phyloP scores from a whole-genome alignment of 2,113 vertebrate species.

The Heliornis fulica region DNA sequence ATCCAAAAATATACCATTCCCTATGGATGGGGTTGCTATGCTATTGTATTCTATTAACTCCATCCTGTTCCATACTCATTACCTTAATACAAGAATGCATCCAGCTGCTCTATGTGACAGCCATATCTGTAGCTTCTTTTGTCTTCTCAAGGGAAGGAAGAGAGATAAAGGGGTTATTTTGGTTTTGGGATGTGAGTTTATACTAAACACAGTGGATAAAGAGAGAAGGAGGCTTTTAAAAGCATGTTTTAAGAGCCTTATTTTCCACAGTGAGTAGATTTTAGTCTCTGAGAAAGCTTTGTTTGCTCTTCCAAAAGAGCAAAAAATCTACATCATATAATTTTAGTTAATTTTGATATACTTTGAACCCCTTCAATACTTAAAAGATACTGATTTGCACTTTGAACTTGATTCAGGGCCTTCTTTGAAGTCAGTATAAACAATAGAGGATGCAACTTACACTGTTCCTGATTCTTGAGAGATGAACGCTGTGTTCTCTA shows the following conservation, averaged over 20 bases:
- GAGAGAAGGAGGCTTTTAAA: not conserved
- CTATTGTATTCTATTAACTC: not conserved
- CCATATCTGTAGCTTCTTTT: not conserved
- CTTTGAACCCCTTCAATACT: not conserved
- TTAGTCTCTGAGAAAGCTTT: not conserved
- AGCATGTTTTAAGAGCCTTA: not conserved
- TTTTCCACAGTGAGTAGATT: not conserved
- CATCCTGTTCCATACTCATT: not conserved
- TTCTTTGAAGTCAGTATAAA: not conserved
- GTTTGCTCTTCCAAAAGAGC: not conserved
- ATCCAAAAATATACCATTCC: not conserved
- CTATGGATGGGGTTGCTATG: not conserved
- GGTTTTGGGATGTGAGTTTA: not conserved
- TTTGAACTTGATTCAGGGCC: not conserved
- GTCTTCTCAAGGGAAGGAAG: not conserved
- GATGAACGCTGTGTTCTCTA: rapidly evolving
- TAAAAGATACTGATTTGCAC: not conserved
- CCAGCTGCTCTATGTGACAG: not conserved
- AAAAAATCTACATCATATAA: not conserved
- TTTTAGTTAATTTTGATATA: not conserved
- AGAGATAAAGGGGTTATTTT: not conserved
- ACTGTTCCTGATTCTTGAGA: not conserved
- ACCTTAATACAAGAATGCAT: not conserved
- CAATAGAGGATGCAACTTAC: not conserved
- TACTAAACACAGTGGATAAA: not conserved